Evolutionary conservation across 2,888 invertebrate genomes (phyloP), one percentile per base, ranked within the genome.

Genomic region (Lycophotia porphyrea): DNA sequence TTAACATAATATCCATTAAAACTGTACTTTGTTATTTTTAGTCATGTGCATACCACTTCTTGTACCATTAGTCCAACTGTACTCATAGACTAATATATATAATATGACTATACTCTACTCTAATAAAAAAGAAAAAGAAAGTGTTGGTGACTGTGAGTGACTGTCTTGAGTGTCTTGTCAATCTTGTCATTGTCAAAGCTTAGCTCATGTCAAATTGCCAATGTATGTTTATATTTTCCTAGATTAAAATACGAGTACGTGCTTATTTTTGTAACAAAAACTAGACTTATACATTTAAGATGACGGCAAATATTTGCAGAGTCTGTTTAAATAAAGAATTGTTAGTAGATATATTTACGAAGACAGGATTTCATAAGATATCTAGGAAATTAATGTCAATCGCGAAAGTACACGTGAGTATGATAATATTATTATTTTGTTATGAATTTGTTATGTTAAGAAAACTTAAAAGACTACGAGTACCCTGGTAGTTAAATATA

Each of bases 341-440:
- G 18, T 82, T 92, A 68, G 87, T 87, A 42, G 91, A 87, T 87
- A 92, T 95, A 77, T 95, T 94, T 88, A 83, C 88, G 75, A 89
- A 87, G 81, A 85, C 88, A 34, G 90, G 90, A 34, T 84, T 89
- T 61, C 75, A 86, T 34, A 91, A 80, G 80, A 89, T 95, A 86
- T 91, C 94, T n/a, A 84, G 87, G 34, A 93, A 93, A 90, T 88
- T 96, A 79, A 94, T 93, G 92, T 88, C 91, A 64, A 67, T 96
- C 76, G 88, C 95, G 4, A 93, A 93, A 87, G 83, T 96, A 81
- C 81, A 92, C 73, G 96, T 95, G 85, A 91, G 93, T 90, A 71
- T 24, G n/a, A 15, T n/a, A 49, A 24, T 64, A 55, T 31, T 47
- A 49, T 64, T 64, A n/a, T 65, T 74, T 69, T 27, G 52, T 24